Evolutionary conservation across 1,140 invertebrate species (phyloP).

Genomic region (Homarus americanus): DNA sequence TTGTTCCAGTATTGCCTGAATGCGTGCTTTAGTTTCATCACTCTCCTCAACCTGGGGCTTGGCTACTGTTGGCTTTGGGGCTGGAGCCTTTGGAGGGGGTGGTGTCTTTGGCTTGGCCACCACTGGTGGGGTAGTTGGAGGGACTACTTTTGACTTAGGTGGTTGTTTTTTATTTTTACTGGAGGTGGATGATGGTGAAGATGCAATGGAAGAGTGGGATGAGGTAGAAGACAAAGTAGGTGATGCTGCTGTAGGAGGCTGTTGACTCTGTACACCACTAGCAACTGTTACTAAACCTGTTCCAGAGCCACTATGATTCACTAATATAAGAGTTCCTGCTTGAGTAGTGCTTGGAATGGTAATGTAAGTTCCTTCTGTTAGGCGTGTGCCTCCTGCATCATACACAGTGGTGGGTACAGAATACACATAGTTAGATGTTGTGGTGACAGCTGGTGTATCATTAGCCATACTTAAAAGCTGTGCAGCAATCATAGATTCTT

Average conservation of each 20-base stretch:
- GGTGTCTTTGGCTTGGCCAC: slow-evolving; percentile 78
- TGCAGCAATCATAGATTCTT: slow-evolving; percentile 75
- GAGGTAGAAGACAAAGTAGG: slow-evolving; percentile 82
- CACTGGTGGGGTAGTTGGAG: slow-evolving; percentile 78
- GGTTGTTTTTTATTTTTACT: slow-evolving; percentile 72
- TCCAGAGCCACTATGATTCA: slow-evolving; percentile 69
- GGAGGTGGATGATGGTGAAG: slow-evolving; percentile 75
- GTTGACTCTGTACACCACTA: slow-evolving; percentile 82
- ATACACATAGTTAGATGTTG: slow-evolving; percentile 75
- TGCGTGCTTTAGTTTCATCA: slow-evolving; percentile 88
- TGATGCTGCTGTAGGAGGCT: slow-evolving; percentile 82
- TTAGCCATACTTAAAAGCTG: slow-evolving; percentile 74
- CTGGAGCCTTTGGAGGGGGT: slow-evolving; percentile 79
- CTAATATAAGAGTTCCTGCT: slow-evolving; percentile 72
- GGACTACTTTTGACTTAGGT: slow-evolving; percentile 77
- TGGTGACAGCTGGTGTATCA: slow-evolving; percentile 75
- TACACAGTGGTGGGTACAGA: slow-evolving; percentile 77
- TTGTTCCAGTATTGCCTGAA: slow-evolving; percentile 88
- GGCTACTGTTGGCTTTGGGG: slow-evolving; percentile 80
- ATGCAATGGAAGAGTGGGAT: slow-evolving; percentile 83
- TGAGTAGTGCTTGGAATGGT: slow-evolving; percentile 73
- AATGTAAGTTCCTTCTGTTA: slow-evolving; percentile 68
- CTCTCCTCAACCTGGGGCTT: slow-evolving; percentile 84
- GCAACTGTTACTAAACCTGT: slow-evolving; percentile 78
- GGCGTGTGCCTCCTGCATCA: slow-evolving; percentile 57